Evolutionary conservation across 2,888 invertebrate genomes (phyloP).

Genomic region (Frankliniella fusca): DNA sequence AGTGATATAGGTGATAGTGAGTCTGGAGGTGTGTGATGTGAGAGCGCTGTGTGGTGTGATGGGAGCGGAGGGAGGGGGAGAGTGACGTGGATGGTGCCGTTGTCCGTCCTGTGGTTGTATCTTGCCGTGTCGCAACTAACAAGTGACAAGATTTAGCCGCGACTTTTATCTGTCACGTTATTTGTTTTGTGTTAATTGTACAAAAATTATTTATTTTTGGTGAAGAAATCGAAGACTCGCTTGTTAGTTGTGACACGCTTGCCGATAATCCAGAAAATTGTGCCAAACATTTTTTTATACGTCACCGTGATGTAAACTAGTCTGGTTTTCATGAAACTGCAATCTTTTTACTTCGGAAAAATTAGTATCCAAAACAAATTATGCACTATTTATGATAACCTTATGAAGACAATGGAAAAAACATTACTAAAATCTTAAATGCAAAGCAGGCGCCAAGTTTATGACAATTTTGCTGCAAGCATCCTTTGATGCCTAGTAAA

Average conservation of each 20-base stretch:
- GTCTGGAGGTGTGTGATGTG: not conserved
- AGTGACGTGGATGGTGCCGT: not conserved
- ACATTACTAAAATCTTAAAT: not conserved
- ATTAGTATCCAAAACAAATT: too few relatives aligned
- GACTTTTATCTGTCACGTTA: too few relatives aligned
- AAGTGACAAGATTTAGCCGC: too few relatives aligned
- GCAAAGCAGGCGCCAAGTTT: too few relatives aligned
- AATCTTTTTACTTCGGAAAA: not conserved
- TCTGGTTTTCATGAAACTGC: not conserved
- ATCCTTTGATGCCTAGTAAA: not conserved
- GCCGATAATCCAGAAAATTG: not conserved
- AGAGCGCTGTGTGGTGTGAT: not conserved
- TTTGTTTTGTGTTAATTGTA: too few relatives aligned
- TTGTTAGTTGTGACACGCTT: not conserved
- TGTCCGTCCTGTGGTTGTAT: too few relatives aligned
- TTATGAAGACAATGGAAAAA: not conserved
- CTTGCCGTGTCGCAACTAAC: too few relatives aligned
- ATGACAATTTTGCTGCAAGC: too few relatives aligned
- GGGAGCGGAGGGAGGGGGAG: not conserved
- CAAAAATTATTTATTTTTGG: too few relatives aligned
- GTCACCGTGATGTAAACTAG: slow-evolving; percentile 7
- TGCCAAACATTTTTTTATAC: not conserved
- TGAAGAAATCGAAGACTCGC: too few relatives aligned
- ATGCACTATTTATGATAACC: not conserved
- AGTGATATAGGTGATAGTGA: slow-evolving; percentile 11